Evolutionary conservation across 2,888 invertebrate species (phyloP), one percentile per base, ranked within the genome.

Genomic region (Oligia latruncula): DNA sequence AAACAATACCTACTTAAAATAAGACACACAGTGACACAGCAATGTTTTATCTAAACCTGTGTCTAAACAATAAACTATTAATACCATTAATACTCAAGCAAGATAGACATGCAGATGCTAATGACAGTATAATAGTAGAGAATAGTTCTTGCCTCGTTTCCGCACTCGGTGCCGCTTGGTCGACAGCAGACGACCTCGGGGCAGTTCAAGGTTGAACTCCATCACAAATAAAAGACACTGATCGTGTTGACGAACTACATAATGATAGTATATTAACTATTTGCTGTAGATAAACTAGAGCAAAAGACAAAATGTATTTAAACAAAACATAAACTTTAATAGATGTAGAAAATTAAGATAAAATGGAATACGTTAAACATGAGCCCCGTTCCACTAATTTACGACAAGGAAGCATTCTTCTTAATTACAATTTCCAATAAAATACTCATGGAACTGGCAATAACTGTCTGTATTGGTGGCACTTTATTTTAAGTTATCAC

Each of bases 131-230:
- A 85, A 84, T 85, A 46, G 81, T 55, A 75, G 29, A 43, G 35
- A 81, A 73, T 70, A 80, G 73, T 86, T 83, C 67, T 85, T 83
- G 87, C 81, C 55, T 72, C 64, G 80, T 80, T 85, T 89, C 87
- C 89, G 85, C 78, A 85, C 74, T 74, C 62, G 68, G 83, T 83
- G 76, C 78, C 85, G 84, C 80, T 76, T 79, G 81, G 85, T 64
- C 77, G 81, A 23, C 80, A 77, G 72, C 65, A 71, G 43, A 58
- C 76, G 81, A 89, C 89, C 88, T 89, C 81, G 73, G 66, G n/a
- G 6, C 64, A 80, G 89, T 88, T 90, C 90, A 90, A 90, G 90
- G 88, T 80, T 81, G 55, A 40, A 76, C 62, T 77, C 77, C 74
- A 85, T 55, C 43, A 77, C 60, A 79, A 82, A 84, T 82, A 80